Conservation (phyloP, 2,113 vertebrate genomes). For the Colaptes auratus region DNA sequence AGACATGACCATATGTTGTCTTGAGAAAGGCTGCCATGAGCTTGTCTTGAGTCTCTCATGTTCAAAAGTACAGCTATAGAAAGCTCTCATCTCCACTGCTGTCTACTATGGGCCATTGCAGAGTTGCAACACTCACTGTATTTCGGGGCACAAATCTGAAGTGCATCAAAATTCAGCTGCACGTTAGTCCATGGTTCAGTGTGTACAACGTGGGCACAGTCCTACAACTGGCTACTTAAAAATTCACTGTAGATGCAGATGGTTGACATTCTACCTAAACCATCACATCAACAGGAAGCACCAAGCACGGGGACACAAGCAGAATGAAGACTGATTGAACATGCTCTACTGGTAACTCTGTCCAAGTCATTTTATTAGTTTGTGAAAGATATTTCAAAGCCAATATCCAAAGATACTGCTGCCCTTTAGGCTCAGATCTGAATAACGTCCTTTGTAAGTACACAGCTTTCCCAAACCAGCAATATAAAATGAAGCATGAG, state of each 20-base stretch:
- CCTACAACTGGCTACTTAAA: background rate
- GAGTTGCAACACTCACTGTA: background rate
- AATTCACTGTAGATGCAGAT: background rate
- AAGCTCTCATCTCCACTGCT: background rate
- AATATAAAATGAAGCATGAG: background rate
- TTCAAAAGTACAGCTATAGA: background rate
- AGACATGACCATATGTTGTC: background rate
- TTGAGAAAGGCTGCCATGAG: background rate
- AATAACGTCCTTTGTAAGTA: background rate
- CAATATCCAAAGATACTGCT: background rate
- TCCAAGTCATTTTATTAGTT: background rate
- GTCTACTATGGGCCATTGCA: background rate
- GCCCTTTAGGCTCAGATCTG: background rate
- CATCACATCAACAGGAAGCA: background rate
- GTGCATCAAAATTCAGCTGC: background rate
- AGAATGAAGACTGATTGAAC: background rate
- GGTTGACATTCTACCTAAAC: background rate
- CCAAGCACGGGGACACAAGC: rapidly evolving
- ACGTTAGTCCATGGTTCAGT: background rate
- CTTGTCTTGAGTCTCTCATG: background rate
- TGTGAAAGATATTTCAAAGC: background rate
- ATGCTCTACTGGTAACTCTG: background rate
- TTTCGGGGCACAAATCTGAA: background rate
- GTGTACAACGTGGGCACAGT: background rate
- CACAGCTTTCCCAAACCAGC: background rate